Conservation (phyloP, 2,113 vertebrate species). For the Phalacrocorax pelagicus region DNA sequence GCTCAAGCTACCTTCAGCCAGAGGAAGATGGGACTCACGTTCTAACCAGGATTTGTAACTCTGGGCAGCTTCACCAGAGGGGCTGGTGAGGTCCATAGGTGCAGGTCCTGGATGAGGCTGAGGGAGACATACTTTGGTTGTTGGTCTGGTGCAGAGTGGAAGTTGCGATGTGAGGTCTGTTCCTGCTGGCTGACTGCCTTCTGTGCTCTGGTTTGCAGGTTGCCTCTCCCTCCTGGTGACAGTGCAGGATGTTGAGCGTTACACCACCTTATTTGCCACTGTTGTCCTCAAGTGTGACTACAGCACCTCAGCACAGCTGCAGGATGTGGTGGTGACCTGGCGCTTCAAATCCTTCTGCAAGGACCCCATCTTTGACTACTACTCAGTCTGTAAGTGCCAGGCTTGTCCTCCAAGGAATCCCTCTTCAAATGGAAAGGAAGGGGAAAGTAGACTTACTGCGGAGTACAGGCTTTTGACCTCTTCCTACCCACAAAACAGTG, state of each 20-base stretch:
- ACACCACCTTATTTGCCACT: slow-evolving; percentile 84
- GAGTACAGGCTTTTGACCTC: neutral
- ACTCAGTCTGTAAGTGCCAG: slow-evolving; percentile 82
- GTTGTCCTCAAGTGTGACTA: slow-evolving; percentile 89
- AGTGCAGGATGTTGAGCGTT: slow-evolving; percentile 76
- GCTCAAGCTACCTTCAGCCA: neutral
- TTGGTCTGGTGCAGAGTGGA: neutral
- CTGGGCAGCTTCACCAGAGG: neutral
- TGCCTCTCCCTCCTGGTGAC: slow-evolving; percentile 82
- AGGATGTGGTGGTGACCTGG: slow-evolving; percentile 91
- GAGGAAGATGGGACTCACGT: neutral
- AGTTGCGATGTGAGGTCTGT: neutral
- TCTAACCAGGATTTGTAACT: neutral
- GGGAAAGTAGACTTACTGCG: neutral
- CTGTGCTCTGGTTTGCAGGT: slow-evolving; percentile 70
- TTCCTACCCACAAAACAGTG: neutral
- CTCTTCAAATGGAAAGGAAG: neutral
- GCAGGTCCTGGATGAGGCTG: neutral
- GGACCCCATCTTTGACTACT: slow-evolving; percentile 93
- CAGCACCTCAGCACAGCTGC: slow-evolving; percentile 85
- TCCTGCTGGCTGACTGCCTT: neutral
- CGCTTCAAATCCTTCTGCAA: slow-evolving; percentile 94
- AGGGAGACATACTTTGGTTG: neutral
- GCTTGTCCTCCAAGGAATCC: neutral
- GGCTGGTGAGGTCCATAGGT: neutral